Evolutionary conservation across 92 coral and sea anemone genomes (phyloP).

Genomic region (Parazoanthus atlanticus): DNA sequence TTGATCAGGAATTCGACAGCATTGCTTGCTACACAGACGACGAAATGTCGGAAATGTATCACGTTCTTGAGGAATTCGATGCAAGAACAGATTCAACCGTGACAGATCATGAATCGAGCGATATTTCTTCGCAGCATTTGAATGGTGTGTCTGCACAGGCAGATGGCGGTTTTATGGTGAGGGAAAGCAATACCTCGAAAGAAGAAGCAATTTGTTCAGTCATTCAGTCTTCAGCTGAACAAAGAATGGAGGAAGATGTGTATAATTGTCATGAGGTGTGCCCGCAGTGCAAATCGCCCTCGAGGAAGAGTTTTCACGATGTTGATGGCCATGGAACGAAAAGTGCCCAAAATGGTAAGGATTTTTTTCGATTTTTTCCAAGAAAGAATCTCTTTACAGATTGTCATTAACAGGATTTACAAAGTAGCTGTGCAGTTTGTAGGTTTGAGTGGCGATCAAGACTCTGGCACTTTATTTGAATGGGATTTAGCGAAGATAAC

Average conservation of each 20-base stretch:
- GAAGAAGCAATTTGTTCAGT: not conserved
- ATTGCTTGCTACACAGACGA: conserved; percentile 21
- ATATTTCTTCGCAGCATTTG: not conserved
- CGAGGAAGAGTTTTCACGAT: not conserved
- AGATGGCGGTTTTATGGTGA: conserved; percentile 6
- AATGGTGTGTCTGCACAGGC: not conserved
- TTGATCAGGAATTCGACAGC: conserved; percentile 38
- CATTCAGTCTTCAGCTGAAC: not conserved
- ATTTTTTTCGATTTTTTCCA: not conserved
- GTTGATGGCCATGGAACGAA: not conserved
- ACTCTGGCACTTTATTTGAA: not conserved
- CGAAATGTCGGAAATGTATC: conserved; percentile 1
- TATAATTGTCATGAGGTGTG: not conserved
- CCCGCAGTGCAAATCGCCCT: conserved; percentile 15
- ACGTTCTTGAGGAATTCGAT: not conserved
- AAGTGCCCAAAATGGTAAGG: not conserved
- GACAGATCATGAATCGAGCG: not conserved
- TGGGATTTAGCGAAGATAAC: not conserved
- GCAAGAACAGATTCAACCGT: not conserved
- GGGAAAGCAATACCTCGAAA: not conserved
- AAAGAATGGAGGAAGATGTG: not conserved
- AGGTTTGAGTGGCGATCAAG: not conserved
- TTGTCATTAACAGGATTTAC: not conserved
- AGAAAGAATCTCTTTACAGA: not conserved
- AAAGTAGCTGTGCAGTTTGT: not conserved